Percentiles rank a stretch among this genome's conserved stretches.
Evolutionary conservation across 2,797 vertebrate genomes (phyloP).

Genomic region (Acrossocheilus wenchowensis): DNA sequence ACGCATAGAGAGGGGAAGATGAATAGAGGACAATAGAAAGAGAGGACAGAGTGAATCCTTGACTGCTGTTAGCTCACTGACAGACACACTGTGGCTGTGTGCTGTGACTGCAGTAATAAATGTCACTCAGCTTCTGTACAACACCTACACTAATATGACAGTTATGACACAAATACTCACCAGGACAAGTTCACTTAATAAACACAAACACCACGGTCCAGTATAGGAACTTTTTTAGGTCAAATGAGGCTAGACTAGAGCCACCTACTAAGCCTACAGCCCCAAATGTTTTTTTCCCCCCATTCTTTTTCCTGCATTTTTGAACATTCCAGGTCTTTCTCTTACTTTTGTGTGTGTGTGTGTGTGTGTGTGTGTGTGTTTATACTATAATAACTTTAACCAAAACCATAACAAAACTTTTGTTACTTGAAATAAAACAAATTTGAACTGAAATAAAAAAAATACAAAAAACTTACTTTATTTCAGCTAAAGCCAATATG

Average conservation of each 20-base stretch:
- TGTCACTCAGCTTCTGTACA: slow-evolving; percentile 27
- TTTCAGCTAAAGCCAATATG: neutral
- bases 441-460: neutral
- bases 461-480: neutral
- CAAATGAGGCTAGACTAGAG: slow-evolving; percentile 3
- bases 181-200: slow-evolving; percentile 14
- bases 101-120: slow-evolving; percentile 20
- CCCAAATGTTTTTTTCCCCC: neutral
- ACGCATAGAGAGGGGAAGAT: slow-evolving; percentile 20
- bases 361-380: no score
- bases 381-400: no score
- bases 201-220: neutral
- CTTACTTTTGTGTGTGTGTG: neutral
- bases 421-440: neutral
- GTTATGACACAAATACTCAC: slow-evolving; percentile 26
- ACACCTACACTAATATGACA: slow-evolving; percentile 8
- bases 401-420: neutral
- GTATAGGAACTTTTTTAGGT: neutral
- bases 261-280: neutral
- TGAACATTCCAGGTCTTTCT: neutral
- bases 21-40: slow-evolving; percentile 37
- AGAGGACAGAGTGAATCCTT: slow-evolving; percentile 29
- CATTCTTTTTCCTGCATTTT: neutral
- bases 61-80: slow-evolving; percentile 7
- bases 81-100: neutral